Evolutionary conservation across 2,888 invertebrate genomes (phyloP).

Genomic region (Chaitophorus viminalis): DNA sequence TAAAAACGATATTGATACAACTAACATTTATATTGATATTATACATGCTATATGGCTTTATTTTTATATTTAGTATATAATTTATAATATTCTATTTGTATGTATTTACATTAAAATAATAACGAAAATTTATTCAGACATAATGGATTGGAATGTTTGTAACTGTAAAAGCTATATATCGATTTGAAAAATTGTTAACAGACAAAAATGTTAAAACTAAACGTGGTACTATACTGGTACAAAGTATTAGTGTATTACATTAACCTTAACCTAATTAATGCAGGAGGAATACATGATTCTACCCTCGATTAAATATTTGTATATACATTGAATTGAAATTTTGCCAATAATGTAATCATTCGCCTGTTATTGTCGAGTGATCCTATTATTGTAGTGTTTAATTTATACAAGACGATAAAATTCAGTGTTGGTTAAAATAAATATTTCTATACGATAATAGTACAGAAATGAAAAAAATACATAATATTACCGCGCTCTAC

Average conservation of each 20-base stretch:
- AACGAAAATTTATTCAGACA: background rate
- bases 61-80: background rate
- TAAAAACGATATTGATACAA: background rate
- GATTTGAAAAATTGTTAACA: background rate
- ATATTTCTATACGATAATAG: background rate
- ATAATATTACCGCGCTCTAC: background rate
- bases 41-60: background rate
- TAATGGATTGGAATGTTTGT: background rate
- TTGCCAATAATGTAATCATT: slow-evolving; percentile 1
- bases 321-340: background rate
- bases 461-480: background rate
- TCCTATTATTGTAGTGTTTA: slow-evolving; percentile 27
- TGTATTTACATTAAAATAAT: background rate
- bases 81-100: background rate
- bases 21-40: background rate
- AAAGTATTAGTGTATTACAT: background rate
- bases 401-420: background rate
- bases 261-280: background rate
- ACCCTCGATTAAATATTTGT: background rate
- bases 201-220: background rate
- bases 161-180: background rate
- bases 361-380: background rate
- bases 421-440: background rate
- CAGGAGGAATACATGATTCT: background rate
- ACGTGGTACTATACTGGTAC: background rate